phyloP scores from a whole-genome alignment of 2,113 vertebrate species.

The Platycercus adscitus region DNA sequence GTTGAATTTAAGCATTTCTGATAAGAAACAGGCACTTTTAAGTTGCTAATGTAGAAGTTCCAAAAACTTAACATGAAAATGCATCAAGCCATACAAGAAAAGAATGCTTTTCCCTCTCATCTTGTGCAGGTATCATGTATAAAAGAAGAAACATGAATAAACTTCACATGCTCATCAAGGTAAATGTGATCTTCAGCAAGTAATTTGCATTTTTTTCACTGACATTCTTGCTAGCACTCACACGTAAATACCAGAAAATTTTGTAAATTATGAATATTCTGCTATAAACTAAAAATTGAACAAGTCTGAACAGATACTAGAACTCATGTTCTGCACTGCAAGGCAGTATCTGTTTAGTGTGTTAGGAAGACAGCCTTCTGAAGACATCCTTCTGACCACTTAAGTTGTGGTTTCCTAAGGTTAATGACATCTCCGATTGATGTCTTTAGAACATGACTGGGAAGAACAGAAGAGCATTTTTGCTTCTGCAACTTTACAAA shows the following conservation, averaged over 20 bases:
- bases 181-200: neutral
- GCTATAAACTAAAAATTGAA: neutral
- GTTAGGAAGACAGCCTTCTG: neutral
- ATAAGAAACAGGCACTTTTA: neutral
- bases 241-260: neutral
- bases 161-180: neutral
- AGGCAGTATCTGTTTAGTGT: neutral
- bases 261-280: neutral
- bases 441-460: neutral
- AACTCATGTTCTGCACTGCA: neutral
- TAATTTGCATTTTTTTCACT: neutral
- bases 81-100: neutral
- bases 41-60: fast-evolving
- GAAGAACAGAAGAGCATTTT: neutral
- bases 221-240: neutral
- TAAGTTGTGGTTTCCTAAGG: neutral
- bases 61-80: neutral
- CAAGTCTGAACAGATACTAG: neutral
- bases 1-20: neutral
- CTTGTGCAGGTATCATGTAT: neutral
- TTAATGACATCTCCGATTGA: neutral
- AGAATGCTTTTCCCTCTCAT: neutral
- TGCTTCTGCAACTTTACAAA: neutral
- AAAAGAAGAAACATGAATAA: neutral
- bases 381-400: neutral